Evolutionary conservation across 2,797 vertebrate species (phyloP).

Genomic region (Loris lydekkerianus): DNA sequence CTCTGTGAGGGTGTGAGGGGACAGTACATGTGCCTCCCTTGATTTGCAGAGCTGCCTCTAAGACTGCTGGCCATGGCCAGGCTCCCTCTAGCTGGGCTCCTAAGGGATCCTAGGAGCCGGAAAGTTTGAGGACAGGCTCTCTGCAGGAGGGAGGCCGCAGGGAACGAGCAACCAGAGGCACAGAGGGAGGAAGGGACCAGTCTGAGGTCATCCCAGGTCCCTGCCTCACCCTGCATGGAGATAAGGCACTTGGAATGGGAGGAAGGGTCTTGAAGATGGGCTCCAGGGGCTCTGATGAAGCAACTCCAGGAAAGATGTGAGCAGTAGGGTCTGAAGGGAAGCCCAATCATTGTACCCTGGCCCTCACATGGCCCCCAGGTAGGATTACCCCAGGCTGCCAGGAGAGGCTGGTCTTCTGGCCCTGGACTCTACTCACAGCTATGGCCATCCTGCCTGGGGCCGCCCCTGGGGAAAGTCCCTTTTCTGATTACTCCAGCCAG

Average conservation of each 20-base stretch:
- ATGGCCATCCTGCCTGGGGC: not conserved
- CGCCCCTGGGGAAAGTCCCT: not conserved
- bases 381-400: not conserved
- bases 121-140: not conserved
- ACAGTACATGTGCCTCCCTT: not conserved
- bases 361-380: not conserved
- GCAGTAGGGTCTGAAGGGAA: fast-evolving
- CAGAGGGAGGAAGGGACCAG: not conserved
- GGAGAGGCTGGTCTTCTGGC: not conserved
- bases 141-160: not conserved
- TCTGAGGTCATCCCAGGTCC: not conserved
- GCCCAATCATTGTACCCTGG: not conserved
- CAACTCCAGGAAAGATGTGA: not conserved
- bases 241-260: not conserved
- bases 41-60: not conserved
- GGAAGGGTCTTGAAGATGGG: too few relatives aligned
- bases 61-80: not conserved
- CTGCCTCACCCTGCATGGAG: not conserved
- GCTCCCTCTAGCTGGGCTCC: not conserved
- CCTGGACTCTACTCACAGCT: not conserved
- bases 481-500: not conserved
- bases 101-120: not conserved
- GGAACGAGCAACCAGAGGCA: not conserved
- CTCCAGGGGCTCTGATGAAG: not conserved
- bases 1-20: fast-evolving